Evolutionary conservation across 30 jellyfish, hydroid and myxozoan genomes (phyloP).

Genomic region (Phacellophora camtschatica): DNA sequence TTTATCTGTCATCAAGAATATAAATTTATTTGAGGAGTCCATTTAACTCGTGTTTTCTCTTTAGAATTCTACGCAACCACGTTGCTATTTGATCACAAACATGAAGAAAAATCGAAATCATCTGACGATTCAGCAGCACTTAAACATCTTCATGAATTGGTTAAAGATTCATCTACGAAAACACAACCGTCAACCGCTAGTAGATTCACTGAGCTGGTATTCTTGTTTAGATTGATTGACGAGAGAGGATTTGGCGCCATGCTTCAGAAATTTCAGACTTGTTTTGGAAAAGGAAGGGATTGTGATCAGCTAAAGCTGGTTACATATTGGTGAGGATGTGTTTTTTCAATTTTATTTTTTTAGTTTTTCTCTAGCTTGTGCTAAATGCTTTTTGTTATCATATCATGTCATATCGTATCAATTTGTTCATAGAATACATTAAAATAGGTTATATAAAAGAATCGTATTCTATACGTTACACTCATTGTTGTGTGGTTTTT

Average conservation of each 20-base stretch:
- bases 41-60: too few relatives aligned
- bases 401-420: too few relatives aligned
- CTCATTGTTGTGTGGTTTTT: too few relatives aligned
- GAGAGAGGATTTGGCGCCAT: constrained; percentile 39
- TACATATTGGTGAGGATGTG: constrained; percentile 9
- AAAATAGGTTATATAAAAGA: too few relatives aligned
- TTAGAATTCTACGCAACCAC: constrained; percentile 67
- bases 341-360: neutral
- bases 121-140: constrained; percentile 26
- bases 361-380: too few relatives aligned
- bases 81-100: constrained; percentile 71
- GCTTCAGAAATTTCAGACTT: constrained; percentile 6
- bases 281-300: constrained; percentile 9
- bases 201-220: constrained; percentile 70
- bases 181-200: constrained; percentile 66
- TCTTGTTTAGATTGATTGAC: constrained; percentile 46
- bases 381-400: too few relatives aligned
- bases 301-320: neutral
- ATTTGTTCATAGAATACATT: too few relatives aligned
- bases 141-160: constrained; percentile 42
- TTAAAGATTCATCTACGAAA: constrained; percentile 5
- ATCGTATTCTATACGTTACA: too few relatives aligned
- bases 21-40: too few relatives aligned
- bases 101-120: constrained; percentile 27
- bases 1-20: too few relatives aligned